Conservation (phyloP, 2,797 vertebrate genomes). For the Trichosurus vulpecula region DNA sequence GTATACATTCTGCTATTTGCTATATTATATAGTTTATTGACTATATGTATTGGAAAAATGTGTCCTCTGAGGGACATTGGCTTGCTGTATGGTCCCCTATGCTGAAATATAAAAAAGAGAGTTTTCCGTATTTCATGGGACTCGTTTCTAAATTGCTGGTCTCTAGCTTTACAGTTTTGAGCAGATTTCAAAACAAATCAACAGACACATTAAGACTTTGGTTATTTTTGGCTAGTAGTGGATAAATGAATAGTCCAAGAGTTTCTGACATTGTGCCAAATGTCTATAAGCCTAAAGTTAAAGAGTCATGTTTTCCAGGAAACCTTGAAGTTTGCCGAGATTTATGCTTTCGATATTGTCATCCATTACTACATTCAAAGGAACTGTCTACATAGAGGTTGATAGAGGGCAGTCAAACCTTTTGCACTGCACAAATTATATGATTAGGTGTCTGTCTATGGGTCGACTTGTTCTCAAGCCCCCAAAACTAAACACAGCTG, state of each 20-base stretch:
- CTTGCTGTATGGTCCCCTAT: conserved; percentile 76
- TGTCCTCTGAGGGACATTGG: conserved; percentile 71
- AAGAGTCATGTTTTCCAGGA: conserved; percentile 83
- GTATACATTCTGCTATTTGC: conserved; percentile 47
- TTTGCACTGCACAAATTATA: conserved; percentile 86
- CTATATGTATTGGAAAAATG: conserved; percentile 63
- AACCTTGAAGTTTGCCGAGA: conserved; percentile 85
- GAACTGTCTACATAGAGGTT: conserved; percentile 84
- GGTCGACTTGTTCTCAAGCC: conserved; percentile 88
- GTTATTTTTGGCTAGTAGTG: conserved; percentile 86
- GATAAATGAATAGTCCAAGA: conserved; percentile 86
- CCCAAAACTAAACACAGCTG: conserved; percentile 89
- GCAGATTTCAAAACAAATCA: conserved; percentile 90
- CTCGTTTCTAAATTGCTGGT: conserved; percentile 80
- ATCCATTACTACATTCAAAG: conserved; percentile 86
- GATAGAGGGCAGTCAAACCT: conserved; percentile 87
- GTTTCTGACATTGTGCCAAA: conserved; percentile 86
- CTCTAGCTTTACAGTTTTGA: conserved; percentile 85
- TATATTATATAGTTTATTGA: conserved; percentile 37
- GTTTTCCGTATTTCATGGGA: conserved; percentile 82
- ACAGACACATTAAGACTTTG: conserved; percentile 85
- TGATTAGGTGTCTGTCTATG: conserved; percentile 88
- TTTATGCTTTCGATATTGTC: conserved; percentile 83
- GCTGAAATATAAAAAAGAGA: conserved; percentile 81
- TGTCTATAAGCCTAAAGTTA: conserved; percentile 82